A percentile compares a stretch with the other conserved stretches of the same genome.
phyloP scores from a whole-genome alignment of 2,797 vertebrate genomes.

The Phrynocephalus vlangalii region DNA sequence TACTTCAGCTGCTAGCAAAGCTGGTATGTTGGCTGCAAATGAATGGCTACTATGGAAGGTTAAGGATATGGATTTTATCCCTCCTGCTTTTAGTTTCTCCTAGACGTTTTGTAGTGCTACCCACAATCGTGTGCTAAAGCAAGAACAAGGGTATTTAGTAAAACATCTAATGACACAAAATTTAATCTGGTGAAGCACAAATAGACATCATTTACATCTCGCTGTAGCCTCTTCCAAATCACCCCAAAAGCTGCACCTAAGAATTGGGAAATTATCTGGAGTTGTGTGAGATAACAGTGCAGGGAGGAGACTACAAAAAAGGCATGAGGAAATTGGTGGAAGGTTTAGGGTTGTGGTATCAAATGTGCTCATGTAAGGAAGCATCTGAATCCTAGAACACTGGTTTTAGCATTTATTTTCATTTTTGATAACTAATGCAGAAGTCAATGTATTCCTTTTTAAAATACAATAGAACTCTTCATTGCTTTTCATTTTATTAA shows the following conservation, averaged over 20 bases:
- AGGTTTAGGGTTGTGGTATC: background rate
- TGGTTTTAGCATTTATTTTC: background rate
- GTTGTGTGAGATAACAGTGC: background rate
- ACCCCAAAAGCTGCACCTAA: background rate
- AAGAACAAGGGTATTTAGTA: background rate
- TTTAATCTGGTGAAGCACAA: background rate
- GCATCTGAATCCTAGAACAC: background rate
- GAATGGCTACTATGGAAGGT: background rate
- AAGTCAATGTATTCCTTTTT: background rate
- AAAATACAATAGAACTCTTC: background rate
- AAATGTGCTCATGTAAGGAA: background rate
- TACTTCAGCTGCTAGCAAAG: background rate
- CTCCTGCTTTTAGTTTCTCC: background rate
- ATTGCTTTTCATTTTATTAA: background rate
- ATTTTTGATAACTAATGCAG: slow-evolving; percentile 4
- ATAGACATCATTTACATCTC: background rate
- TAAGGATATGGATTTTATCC: background rate
- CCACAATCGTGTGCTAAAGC: background rate
- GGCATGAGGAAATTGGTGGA: background rate
- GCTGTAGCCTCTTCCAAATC: background rate
- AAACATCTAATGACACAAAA: background rate
- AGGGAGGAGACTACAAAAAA: background rate
- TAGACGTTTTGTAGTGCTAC: background rate
- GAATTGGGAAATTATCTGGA: background rate
- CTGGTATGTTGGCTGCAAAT: background rate